phyloP scores from a whole-genome alignment of 2,888 invertebrate genomes.

The Norana najaformis region DNA sequence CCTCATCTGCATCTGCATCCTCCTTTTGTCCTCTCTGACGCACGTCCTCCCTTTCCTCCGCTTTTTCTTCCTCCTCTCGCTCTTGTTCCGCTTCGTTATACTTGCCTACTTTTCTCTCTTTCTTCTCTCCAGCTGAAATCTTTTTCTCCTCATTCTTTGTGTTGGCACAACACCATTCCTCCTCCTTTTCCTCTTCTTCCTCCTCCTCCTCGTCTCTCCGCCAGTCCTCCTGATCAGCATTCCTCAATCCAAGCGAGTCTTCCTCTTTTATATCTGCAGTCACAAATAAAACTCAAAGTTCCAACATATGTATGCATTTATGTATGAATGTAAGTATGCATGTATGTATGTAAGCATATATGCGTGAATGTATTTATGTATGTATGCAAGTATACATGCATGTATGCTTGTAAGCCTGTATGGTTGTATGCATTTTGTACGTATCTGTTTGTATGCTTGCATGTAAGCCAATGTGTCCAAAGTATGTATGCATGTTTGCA shows the following conservation, averaged over 20 bases:
- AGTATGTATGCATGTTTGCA: too few relatives aligned
- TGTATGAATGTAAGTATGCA: neutral
- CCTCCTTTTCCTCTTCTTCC: neutral
- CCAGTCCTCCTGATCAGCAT: neutral
- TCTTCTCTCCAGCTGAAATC: neutral
- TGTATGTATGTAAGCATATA: neutral
- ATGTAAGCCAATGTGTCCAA: neutral
- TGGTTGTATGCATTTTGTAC: too few relatives aligned
- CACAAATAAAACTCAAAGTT: neutral
- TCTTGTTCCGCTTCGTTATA: neutral
- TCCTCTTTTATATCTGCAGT: neutral
- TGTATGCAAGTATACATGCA: too few relatives aligned
- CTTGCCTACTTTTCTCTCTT: neutral
- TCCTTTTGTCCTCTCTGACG: neutral
- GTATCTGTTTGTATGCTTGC: neutral
- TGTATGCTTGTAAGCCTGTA: too few relatives aligned
- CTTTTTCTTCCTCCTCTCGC: neutral
- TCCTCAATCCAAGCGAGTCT: neutral
- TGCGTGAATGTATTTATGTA: too few relatives aligned
- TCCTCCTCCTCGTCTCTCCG: neutral
- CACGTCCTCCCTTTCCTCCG: neutral
- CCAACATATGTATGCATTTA: neutral
- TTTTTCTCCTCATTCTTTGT: neutral
- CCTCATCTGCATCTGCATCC: neutral
- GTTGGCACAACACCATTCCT: neutral